phyloP scores from a whole-genome alignment of 2,797 vertebrate species.

The Macroramphosus scolopax region DNA sequence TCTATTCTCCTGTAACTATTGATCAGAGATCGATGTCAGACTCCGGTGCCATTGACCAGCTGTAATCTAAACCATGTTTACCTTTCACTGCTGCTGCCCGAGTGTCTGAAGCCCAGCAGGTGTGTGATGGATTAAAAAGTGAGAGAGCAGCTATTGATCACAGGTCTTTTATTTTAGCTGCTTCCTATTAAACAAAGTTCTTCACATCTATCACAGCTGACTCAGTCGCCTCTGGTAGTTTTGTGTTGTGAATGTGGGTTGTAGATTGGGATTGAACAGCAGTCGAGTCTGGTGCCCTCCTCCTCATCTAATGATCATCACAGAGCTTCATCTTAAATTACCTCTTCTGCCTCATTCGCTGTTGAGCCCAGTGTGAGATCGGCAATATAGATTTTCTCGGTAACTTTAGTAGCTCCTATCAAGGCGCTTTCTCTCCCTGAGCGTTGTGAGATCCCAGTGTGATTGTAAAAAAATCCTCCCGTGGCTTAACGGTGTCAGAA shows the following conservation, averaged over 20 bases:
- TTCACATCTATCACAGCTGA: too few species aligned
- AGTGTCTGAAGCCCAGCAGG: too few species aligned
- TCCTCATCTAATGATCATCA: background rate
- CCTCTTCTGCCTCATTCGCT: slow-evolving; percentile 11
- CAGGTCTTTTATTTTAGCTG: too few species aligned
- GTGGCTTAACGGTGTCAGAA: slow-evolving; percentile 17
- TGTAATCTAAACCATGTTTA: too few species aligned
- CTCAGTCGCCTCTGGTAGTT: too few species aligned
- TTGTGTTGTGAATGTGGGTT: too few species aligned
- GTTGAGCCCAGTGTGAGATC: slow-evolving; percentile 7
- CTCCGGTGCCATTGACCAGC: too few species aligned
- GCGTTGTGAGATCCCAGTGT: slow-evolving; percentile 29
- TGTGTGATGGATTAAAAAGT: too few species aligned
- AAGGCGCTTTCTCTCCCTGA: slow-evolving; percentile 10
- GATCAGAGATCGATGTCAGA: slow-evolving; percentile 4
- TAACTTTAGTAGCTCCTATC: slow-evolving; percentile 25
- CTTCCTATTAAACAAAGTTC: too few species aligned
- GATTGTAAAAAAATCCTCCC: slow-evolving; percentile 34
- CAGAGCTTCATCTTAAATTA: background rate
- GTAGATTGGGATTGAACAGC: too few species aligned
- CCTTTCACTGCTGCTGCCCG: too few species aligned
- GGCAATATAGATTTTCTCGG: slow-evolving; percentile 23
- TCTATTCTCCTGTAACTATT: slow-evolving; percentile 1
- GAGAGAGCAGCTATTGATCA: too few species aligned
- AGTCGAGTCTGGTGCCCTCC: background rate